Conservation (phyloP, 2,888 invertebrate species). For the Amphipoea oculea region DNA sequence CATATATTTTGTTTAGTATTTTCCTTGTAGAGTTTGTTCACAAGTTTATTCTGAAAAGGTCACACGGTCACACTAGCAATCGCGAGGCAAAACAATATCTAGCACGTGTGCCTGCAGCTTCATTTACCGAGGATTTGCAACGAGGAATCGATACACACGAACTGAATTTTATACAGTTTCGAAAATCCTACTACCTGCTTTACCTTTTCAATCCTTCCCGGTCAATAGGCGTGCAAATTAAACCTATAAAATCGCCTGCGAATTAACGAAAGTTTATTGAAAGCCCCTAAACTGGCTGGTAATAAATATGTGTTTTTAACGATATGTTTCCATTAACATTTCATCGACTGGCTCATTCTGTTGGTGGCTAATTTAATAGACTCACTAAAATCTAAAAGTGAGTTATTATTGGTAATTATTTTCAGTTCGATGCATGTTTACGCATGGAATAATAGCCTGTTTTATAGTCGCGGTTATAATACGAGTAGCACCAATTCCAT, state of each 20-base stretch:
- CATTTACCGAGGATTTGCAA: constrained; percentile 42
- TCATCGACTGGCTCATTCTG: not conserved
- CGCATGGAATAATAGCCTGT: not conserved
- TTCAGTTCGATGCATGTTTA: constrained; percentile 10
- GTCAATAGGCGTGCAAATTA: not conserved
- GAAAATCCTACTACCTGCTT: not conserved
- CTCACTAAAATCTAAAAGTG: constrained; percentile 10
- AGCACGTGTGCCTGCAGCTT: not conserved
- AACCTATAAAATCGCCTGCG: not conserved
- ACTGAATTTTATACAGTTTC: not conserved
- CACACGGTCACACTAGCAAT: not conserved
- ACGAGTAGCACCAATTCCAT: not conserved
- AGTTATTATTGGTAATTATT: constrained; percentile 23
- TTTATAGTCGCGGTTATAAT: constrained; percentile 32
- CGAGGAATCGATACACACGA: not conserved
- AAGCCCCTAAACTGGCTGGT: constrained; percentile 1
- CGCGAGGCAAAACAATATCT: not conserved
- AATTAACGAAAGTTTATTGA: constrained; percentile 15
- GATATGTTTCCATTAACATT: constrained; percentile 15
- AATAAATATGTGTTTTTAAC: constrained; percentile 1
- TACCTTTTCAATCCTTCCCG: not conserved
- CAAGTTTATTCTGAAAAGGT: constrained; percentile 18
- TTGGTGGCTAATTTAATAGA: constrained; percentile 8
- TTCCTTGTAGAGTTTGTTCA: not conserved
- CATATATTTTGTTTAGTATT: constrained; percentile 4